phyloP scores from a whole-genome alignment of 2,888 invertebrate genomes.

The Alsophila aescularia region DNA sequence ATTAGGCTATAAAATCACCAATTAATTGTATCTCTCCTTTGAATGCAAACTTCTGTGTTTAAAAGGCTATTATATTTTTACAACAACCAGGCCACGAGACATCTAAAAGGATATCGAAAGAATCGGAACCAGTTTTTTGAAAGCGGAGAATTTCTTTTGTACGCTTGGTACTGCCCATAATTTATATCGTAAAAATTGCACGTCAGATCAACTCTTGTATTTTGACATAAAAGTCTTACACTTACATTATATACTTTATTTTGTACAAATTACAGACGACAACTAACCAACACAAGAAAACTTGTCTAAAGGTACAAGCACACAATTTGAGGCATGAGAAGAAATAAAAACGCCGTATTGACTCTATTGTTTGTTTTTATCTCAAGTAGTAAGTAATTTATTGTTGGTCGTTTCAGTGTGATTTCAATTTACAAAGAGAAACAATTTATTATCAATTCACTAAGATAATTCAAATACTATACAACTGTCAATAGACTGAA shows the following conservation, averaged over 20 bases:
- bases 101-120: slow-evolving; percentile 18
- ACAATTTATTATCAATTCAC: too few species aligned
- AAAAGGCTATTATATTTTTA: slow-evolving; percentile 11
- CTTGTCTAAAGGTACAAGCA: neutral
- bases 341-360: too few species aligned
- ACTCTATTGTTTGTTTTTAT: too few species aligned
- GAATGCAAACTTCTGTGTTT: slow-evolving; percentile 6
- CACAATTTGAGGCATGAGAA: neutral
- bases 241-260: slow-evolving; percentile 1
- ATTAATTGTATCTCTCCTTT: slow-evolving; percentile 9
- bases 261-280: too few species aligned
- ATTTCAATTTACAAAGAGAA: too few species aligned
- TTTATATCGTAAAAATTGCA: slow-evolving; percentile 23
- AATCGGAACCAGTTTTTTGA: slow-evolving; percentile 25
- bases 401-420: too few species aligned
- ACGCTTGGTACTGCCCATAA: slow-evolving; percentile 16
- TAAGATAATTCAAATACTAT: too few species aligned
- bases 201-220: slow-evolving; percentile 21
- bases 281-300: too few species aligned
- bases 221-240: slow-evolving; percentile 18
- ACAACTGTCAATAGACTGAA: too few species aligned
- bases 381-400: too few species aligned
- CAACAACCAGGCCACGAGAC: slow-evolving; percentile 8
- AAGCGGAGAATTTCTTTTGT: slow-evolving; percentile 31
- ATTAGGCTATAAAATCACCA: slow-evolving; percentile 10